phyloP scores from a whole-genome alignment of 2,113 vertebrate genomes.

The Pontoporia blainvillei region DNA sequence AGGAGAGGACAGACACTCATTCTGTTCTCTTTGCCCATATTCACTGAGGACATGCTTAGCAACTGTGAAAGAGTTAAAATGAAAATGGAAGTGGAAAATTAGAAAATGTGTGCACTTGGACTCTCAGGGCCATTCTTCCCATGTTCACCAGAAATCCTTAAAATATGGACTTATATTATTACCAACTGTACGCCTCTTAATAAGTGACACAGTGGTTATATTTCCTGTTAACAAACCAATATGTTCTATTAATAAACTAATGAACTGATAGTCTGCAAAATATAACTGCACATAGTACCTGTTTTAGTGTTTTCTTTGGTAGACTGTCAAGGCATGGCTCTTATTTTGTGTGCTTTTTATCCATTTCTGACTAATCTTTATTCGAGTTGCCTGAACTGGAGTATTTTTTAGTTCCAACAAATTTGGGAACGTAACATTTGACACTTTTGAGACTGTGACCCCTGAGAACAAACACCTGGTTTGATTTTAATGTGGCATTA shows the following conservation, averaged over 20 bases:
- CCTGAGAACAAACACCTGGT: not conserved
- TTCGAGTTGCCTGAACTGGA: not conserved
- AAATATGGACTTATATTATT: not conserved
- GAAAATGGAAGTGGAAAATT: not conserved
- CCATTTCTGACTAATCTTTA: not conserved
- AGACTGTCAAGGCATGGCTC: not conserved
- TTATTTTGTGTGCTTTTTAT: not conserved
- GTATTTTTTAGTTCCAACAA: not conserved
- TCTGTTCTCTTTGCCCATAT: not conserved
- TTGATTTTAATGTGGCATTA: not conserved
- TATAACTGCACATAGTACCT: not conserved
- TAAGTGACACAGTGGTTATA: not conserved
- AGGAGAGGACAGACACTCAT: not conserved
- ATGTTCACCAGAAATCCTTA: not conserved
- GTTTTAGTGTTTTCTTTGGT: not conserved
- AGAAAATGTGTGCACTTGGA: not conserved
- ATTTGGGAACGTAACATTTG: not conserved
- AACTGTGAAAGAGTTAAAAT: not conserved
- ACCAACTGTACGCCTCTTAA: not conserved
- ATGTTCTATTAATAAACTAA: not conserved
- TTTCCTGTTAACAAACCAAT: not conserved
- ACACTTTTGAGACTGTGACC: not conserved
- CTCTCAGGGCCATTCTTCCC: not conserved
- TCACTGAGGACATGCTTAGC: not conserved
- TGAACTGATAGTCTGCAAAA: not conserved